Percentiles rank a stretch among this genome's conserved stretches.
Conservation (phyloP, 2,888 invertebrate genomes). For the Harpalus rufipes region DNA sequence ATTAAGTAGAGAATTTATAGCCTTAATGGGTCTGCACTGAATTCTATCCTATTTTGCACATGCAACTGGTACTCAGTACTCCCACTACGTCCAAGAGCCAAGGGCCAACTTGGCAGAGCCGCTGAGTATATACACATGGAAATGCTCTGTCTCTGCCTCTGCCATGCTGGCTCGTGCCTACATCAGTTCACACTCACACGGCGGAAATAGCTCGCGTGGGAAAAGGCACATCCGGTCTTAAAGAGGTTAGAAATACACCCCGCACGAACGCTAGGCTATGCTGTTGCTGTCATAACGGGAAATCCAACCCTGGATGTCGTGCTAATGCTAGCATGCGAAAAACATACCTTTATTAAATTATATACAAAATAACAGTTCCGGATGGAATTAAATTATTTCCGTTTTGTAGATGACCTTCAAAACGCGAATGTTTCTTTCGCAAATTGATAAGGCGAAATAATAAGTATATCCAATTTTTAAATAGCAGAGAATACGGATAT, state of each 20-base stretch:
- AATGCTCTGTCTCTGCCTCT: not conserved
- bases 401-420: not conserved
- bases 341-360: conserved; percentile 42
- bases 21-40: not conserved
- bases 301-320: not conserved
- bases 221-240: conserved; percentile 57
- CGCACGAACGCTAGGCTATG: conserved; percentile 32
- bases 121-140: conserved; percentile 25
- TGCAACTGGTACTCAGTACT: conserved; percentile 23
- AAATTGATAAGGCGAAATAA: not conserved
- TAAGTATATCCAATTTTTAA: no score
- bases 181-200: conserved; percentile 31
- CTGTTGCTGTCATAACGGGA: conserved; percentile 39
- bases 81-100: not conserved
- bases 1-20: not conserved
- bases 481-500: no score
- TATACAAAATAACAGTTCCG: conserved; percentile 22
- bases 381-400: not conserved
- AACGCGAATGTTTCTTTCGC: not conserved
- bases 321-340: not conserved
- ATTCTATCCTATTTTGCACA: not conserved
- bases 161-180: not conserved
- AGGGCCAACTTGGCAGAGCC: not conserved
- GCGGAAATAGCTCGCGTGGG: conserved; percentile 62
- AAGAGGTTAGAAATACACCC: conserved; percentile 61